Percentiles rank a stretch among this genome's conserved stretches.
These are phyloP conservation scores for Tamandua tetradactyla DNA, from an alignment of 2,797 vertebrate species.

Conservation along the genomic window DNA sequence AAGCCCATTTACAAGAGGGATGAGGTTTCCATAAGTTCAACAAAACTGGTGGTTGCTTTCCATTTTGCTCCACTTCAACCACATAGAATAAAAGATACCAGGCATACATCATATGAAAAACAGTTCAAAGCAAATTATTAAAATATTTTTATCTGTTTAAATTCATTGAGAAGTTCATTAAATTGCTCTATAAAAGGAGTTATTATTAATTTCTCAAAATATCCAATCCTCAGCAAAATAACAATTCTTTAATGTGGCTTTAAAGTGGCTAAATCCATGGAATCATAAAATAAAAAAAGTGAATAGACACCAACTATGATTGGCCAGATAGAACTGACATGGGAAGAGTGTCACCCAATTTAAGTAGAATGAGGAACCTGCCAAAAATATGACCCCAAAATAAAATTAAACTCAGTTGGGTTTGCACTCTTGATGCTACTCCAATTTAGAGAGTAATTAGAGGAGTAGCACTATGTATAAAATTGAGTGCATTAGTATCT, in stretches of 20 bases:
- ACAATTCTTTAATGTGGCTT: background rate
- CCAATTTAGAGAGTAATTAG: slow-evolving; percentile 68
- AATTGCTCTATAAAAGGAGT: background rate
- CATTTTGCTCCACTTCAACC: background rate
- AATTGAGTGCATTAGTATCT: slow-evolving; percentile 66
- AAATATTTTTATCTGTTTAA: background rate
- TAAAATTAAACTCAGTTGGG: slow-evolving; percentile 31
- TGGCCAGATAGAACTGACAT: background rate
- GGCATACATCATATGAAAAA: background rate
- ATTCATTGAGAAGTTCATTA: background rate
- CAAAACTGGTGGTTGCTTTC: background rate
- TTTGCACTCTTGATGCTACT: slow-evolving; percentile 55
- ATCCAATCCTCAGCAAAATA: background rate
- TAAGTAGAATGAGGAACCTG: slow-evolving; percentile 60
- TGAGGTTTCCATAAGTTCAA: background rate
- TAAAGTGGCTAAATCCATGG: background rate
- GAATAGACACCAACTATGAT: background rate
- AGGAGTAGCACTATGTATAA: slow-evolving; percentile 69
- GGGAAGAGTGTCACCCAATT: background rate
- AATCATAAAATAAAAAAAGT: slow-evolving; percentile 63
- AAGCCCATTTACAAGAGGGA: background rate
- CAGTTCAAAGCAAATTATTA: background rate
- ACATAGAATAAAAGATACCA: background rate
- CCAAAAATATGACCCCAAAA: slow-evolving; percentile 50
- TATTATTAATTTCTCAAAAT: background rate